These are phyloP conservation scores for Mobula hypostoma DNA, from an alignment of 2,113 vertebrate genomes.

Conservation along the genomic window DNA sequence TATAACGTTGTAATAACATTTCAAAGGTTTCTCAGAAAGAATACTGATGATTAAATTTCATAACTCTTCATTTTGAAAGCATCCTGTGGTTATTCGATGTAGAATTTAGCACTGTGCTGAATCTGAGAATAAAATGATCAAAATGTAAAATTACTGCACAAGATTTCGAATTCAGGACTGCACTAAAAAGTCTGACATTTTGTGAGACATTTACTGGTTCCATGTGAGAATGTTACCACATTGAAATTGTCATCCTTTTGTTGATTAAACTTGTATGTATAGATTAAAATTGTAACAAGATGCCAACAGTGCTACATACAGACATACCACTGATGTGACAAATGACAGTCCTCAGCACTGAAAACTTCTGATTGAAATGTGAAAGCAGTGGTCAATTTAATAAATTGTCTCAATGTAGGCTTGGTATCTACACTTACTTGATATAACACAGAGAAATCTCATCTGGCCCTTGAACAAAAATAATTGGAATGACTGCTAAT, in stretches of 20 bases:
- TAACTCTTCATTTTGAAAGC: constrained; percentile 11
- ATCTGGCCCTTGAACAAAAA: neutral
- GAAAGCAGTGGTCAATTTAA: neutral
- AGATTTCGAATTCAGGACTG: neutral
- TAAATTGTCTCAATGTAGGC: neutral
- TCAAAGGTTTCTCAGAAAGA: neutral
- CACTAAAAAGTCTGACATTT: neutral
- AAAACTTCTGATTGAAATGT: neutral
- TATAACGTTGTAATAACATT: neutral
- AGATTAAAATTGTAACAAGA: neutral
- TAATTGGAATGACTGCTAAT: neutral
- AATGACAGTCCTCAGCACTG: neutral
- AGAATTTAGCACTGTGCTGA: neutral
- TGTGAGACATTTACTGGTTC: neutral
- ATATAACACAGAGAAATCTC: neutral
- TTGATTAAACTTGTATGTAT: neutral
- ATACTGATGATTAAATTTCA: neutral
- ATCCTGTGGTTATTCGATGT: neutral
- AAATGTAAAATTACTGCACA: neutral
- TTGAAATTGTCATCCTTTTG: neutral
- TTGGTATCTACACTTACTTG: neutral
- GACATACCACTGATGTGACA: no score
- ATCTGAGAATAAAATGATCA: neutral
- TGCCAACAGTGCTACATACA: neutral
- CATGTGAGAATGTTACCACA: neutral